These are phyloP conservation scores for Loripinus fragilis DNA, from an alignment of 2,888 invertebrate genomes.

Conservation along the genomic window DNA sequence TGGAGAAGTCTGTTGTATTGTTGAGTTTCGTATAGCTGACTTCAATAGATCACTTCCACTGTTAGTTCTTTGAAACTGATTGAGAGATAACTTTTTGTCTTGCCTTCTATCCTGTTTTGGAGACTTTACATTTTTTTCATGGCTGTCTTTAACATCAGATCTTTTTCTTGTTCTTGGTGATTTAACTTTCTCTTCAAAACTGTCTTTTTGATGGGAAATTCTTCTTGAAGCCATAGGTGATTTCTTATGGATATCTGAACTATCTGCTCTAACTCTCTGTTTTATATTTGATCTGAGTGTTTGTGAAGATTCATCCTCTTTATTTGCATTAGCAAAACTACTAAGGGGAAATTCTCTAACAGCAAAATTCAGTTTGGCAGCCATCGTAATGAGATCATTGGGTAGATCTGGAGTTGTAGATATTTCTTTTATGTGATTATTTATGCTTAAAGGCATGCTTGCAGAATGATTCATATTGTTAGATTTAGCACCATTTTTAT, in stretches of 20 bases:
- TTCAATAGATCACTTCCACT: neutral
- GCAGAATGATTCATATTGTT: neutral
- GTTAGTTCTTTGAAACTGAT: neutral
- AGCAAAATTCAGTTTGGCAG: conserved; percentile 55
- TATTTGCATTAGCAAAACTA: conserved; percentile 54
- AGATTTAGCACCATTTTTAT: neutral
- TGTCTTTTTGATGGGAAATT: neutral
- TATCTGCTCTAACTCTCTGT: neutral
- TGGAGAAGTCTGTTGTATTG: neutral
- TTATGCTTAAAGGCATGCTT: neutral
- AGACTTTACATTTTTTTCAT: neutral
- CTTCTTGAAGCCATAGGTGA: neutral
- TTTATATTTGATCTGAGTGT: neutral
- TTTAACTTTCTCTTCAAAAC: neutral
- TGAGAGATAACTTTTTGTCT: neutral
- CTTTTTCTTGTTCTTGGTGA: neutral
- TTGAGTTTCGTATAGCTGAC: neutral
- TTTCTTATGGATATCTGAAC: neutral
- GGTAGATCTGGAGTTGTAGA: conserved; percentile 18
- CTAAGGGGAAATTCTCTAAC: conserved; percentile 74
- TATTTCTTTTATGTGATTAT: neutral
- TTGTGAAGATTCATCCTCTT: neutral
- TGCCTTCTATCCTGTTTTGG: neutral
- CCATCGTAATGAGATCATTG: conserved; percentile 42
- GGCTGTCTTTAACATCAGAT: neutral